Percentiles rank a stretch among this genome's conserved stretches.
Conservation (phyloP, 2,113 vertebrate species). For the Rhipidura dahli region DNA sequence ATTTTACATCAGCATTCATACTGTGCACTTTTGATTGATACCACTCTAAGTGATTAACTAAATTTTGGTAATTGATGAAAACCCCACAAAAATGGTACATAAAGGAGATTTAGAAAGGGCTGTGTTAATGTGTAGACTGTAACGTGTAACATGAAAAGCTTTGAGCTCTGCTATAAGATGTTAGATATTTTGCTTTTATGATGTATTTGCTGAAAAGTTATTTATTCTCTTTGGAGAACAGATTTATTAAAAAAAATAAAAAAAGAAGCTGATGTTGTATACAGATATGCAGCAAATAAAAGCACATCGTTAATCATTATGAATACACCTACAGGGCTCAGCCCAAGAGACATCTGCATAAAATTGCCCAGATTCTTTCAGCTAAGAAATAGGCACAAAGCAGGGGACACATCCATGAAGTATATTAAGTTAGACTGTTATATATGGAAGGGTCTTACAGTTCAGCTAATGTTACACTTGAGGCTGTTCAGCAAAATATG, state of each 20-base stretch:
- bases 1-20: neutral
- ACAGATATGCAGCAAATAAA: conserved; percentile 5
- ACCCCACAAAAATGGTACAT: neutral
- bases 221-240: neutral
- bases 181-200: neutral
- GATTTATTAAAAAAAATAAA: neutral
- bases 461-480: conserved; percentile 49
- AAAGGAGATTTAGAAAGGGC: neutral
- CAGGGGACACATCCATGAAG: neutral
- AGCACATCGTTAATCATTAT: neutral
- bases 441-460: conserved; percentile 19
- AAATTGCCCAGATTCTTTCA: neutral
- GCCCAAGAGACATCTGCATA: neutral
- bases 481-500: conserved; percentile 52
- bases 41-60: neutral
- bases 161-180: neutral
- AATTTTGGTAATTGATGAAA: neutral
- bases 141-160: neutral
- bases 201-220: neutral
- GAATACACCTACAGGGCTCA: neutral
- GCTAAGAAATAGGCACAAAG: neutral
- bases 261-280: neutral
- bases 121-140: neutral
- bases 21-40: neutral
- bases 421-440: conserved; percentile 28